Base-by-base conservation (phyloP, 2,888 invertebrate genomes). In the Plagodis pulveraria region DNA sequence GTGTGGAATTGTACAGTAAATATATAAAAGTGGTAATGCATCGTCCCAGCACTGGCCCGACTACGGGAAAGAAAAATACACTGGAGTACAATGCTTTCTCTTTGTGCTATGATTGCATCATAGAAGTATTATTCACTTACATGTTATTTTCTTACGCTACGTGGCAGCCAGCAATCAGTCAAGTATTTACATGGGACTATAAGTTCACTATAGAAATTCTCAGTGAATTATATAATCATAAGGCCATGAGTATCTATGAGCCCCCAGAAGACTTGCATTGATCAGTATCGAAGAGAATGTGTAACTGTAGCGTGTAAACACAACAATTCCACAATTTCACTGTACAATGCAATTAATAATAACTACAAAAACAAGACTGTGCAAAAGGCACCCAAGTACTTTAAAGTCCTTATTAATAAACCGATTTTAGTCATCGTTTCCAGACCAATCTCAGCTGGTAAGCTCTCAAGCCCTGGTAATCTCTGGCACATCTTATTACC, bases 331-430 rank as follows among this genome's bases (percentile, higher is more conserved):
- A 12, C 49, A 35, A 45, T 52, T 52, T 32, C 0, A 45, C 53
- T 46, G 49, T 9, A 53, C 34, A 52, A 58, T 45, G 45, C 49
- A 46, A 53, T 10, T 4, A 46, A 34, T 22, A 22, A 22, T 22
- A 2, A 22, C 22, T 2, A 12, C 10, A 36, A 36, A 40, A n/a
- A 38, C 6, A 41, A 35, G 48, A 56, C 60, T 55, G 55, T 60
- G 48, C 55, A 44, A 44, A 35, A 57, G 53, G 11, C 49, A 9
- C 35, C 12, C 12, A 4, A 11, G 11, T 51, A 45, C 38, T 52
- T 52, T 33, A 52, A 32, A 8, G 12, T 40, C 22, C 22, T 1
- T 22, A 22, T 22, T 22, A 22, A 22, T 22, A 4, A 22, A 22
- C 22, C 22, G 4, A 22, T 22, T 22, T 4, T 22, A 22, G 22